Base-by-base conservation (phyloP, 2,888 invertebrate species). In the Perdita meconis region DNA sequence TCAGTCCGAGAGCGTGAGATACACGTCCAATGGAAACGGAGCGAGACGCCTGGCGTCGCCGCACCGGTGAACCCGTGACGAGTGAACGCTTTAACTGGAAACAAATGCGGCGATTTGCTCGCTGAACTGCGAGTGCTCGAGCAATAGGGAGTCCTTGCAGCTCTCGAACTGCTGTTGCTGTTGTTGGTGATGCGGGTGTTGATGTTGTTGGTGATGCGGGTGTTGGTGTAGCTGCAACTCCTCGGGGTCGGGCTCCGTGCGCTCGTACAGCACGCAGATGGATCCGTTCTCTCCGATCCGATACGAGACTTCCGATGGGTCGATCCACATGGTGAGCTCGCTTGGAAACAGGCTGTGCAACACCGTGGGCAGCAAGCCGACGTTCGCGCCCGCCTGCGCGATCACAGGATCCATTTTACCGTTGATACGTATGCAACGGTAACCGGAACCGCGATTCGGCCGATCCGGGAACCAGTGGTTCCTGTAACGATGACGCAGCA, bases 281-380 rank as follows among this genome's bases (percentile, higher is more conserved):
- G 94, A 94, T 26, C 95, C 95, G 86, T 95, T 94, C 88, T 95
- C 95, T 26, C 95, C 95, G 85, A 95, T 94, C 86, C 95, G 92
- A 90, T 95, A 95, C 12, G 94, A 94, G 8, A 96, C 96, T 92
- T 96, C 96, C 84, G 93, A 93, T 1, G 96, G 96, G 89, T 96
- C 96, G 80, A 96, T 95, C 96, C 96, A 96, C 92, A 96, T 94
- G 36, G 96, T 96, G 16, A 96, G 93, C 92, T 96, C 96, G 85
- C 94, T 93, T 30, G 96, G 96, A 80, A 96, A 94, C 69, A 94
- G 86, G 59, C 89, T 92, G 81, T 94, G 94, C 73, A 95, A 92
- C 82, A 94, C 92, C 75, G 94, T 93, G 78, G 95, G 94, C 76
- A 93, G 91, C 44, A 95, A 92, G 65, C 96, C 96, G 87, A 94